Evolutionary conservation across 2,888 invertebrate species (phyloP), one percentile per base, ranked within the genome.

Genomic region (Brenthis daphne): DNA sequence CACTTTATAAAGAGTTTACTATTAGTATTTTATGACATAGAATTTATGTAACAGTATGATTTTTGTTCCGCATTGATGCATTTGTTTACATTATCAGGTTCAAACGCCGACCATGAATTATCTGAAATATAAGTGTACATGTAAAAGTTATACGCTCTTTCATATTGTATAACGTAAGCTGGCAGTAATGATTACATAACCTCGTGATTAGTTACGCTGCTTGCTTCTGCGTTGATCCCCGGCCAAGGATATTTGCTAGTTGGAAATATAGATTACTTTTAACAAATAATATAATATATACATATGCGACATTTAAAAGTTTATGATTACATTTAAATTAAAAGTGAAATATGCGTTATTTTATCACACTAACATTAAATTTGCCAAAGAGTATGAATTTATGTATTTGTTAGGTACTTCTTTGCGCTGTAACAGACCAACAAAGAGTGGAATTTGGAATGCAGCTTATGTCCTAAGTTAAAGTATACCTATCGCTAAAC

Each of bases 71-170:
- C 82, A 79, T 85, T 83, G 75, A 70, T 75, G 75, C 72, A 75
- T 76, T 77, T 80, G 81, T 83, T 84, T 83, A 82, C 78, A 78
- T 80, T 81, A 76, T 85, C 88, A 88, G 87, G 89, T 89, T 89
- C 90, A 85, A 78, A 69, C 78, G 77, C 80, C 86, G 87, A 67
- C 88, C 87, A 68, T 89, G 86, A 88, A 83, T 82, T 77, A 74
- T 78, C 77, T 80, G 82, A 82, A 82, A 24, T 2, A 33, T 47
- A 24, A 16, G n/a, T 13, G 51, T 37, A 76, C 74, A 63, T 65
- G 68, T 75, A 74, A 76, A 68, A 67, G 63, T 43, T 67, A 58
- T 56, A 70, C 73, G 73, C 73, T 75, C 74, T 75, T 75, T 74
- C 74, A 56, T 69, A 57, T 71, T 68, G 64, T 71, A 71, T 71